Evolutionary conservation across 1,140 invertebrate species (phyloP), one percentile per base, ranked within the genome.

Genomic region (Tyrophagus putrescentiae): DNA sequence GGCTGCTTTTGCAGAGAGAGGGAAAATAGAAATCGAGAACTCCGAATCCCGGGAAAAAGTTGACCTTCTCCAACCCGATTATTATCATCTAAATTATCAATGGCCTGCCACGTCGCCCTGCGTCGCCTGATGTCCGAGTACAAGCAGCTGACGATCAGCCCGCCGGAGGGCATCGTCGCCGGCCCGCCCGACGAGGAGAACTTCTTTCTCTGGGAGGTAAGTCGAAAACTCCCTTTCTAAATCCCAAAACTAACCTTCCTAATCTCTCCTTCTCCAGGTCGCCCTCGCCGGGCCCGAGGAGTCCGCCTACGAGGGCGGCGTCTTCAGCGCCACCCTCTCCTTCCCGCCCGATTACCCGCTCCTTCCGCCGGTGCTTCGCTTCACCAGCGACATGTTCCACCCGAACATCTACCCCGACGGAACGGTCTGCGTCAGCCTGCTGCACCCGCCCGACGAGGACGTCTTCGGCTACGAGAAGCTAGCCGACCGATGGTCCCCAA

Each of bases 141-240:
- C 71, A 96, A 94, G 82, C 93, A 98, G 73, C 75, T 99, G 66
- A 96, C 90, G 36, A 72, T 94, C 64, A 98, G 98, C 78, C 93
- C 95, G 60, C 94, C 96, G 33, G 95, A 99, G 78, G 96, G 95
- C 39, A 95, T 96, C 54, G 84, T 94, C 60, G 92, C 75, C 28
- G 95, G 95, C 0, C 96, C 96, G 57, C 82, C 94, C 48, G 91
- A 91, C 71, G 95, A 99, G 77, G 93, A 98, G 70, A 98, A 99
- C 71, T 99, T 98, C 72, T 99, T 99, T 74, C 94, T 98, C 80
- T 99, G 96, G 96, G 95, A 99, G 77, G 94, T 94, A 33, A 86
- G 29, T 42, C 53, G 41, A 33, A 21, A 2, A 16, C 21, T 11
- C 4, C 39, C 36, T 42, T 13, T 32, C 61, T 62, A 11, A n/a